Evolutionary conservation across 2,113 vertebrate species (phyloP), one percentile per base, ranked within the genome.

Genomic region (Percina caprodes): DNA sequence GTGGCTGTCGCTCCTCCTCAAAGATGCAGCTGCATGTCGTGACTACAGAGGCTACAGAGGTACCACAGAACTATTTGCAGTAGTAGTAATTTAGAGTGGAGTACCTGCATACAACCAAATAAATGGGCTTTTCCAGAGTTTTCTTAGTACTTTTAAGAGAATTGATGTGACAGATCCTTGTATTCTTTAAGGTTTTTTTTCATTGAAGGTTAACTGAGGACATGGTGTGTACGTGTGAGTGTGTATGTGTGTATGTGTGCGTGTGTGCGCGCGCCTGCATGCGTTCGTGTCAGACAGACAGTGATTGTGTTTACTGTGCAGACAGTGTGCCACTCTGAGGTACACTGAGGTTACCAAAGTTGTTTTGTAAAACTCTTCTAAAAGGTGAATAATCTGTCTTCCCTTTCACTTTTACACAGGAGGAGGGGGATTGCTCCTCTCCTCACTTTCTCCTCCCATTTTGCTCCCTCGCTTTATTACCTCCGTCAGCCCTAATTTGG

Each of bases 401-500:
- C 66, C 69, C 76, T 88, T 63, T 86, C 77, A 74, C 85, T 91
- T 88, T 88, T 69, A 77, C 61, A 6, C 74, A 69, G 60, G 49
- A 24, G 78, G 42, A 52, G 49, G 52, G 56, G 56, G 59, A 55
- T 83, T 35, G 62, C 68, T 60, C 61, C 61, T 62, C 69, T 77
- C 74, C 60, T 78, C 83, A 81, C 70, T 52, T 77, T 74, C 76
- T 87, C 58, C 69, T 81, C 72, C 59, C 67, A 39, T 69, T 73
- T 63, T 72, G 62, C 84, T 79, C 72, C 77, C 61, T 83, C 84
- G 58, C 86, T 92, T 88, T 94, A 92, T 92, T 83, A 89, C 84
- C 88, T 90, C 91, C 74, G 69, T 91, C 89, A 92, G 86, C 48
- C 86, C 82, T 94, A 91, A 91, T 92, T 83, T 90, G 85, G 84